phyloP scores from a whole-genome alignment of 2,797 vertebrate genomes.

The Remorina albescens region DNA sequence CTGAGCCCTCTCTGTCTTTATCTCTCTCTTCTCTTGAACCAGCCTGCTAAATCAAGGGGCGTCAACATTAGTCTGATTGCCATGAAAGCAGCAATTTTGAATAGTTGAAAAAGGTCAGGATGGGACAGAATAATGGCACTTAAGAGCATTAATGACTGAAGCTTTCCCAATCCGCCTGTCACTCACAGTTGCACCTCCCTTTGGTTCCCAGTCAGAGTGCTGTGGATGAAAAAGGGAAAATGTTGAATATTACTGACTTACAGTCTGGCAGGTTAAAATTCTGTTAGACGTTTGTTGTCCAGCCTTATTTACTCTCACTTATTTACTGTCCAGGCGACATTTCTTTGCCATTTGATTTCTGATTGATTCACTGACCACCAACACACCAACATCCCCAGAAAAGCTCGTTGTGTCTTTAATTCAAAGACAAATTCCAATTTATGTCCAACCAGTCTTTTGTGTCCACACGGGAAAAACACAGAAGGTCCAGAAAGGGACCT shows the following conservation, averaged over 20 bases:
- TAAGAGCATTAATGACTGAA: constrained; percentile 51
- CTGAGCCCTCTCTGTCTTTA: constrained; percentile 32
- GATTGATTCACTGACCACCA: neutral
- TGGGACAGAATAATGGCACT: constrained; percentile 50
- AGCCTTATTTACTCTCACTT: constrained; percentile 6
- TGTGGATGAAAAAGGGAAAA: constrained; percentile 10
- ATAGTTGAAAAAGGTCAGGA: constrained; percentile 29
- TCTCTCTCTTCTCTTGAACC: constrained; percentile 31
- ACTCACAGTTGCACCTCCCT: constrained; percentile 23
- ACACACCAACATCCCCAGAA: neutral
- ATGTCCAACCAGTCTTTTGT: no score
- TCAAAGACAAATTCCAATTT: neutral
- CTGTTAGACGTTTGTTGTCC: constrained; percentile 9
- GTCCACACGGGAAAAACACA: no score
- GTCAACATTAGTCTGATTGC: constrained; percentile 56
- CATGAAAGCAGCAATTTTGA: constrained; percentile 43
- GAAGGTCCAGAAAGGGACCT: no score
- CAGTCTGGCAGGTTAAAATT: constrained; percentile 11
- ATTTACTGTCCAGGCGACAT: neutral
- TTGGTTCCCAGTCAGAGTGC: constrained; percentile 19
- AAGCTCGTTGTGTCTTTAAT: neutral
- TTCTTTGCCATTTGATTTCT: neutral
- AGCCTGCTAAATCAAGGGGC: constrained; percentile 34
- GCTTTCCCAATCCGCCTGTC: constrained; percentile 39
- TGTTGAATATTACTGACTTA: constrained; percentile 39